A percentile compares a stretch with the other conserved stretches of the same genome.
Conservation (phyloP, 1,140 invertebrate species). For the Polypedilum vanderplanki region DNA sequence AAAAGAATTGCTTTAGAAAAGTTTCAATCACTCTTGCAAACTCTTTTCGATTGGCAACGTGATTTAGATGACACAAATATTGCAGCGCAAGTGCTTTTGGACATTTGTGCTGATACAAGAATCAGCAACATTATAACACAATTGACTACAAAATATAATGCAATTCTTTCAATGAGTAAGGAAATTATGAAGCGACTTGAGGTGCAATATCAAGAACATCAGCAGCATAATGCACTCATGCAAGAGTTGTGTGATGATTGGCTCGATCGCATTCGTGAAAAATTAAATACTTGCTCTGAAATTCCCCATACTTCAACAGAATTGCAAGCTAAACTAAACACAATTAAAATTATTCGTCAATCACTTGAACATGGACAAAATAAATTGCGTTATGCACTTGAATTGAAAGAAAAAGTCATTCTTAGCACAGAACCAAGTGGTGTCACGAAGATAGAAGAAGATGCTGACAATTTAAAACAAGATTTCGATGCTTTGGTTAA, state of each 20-base stretch:
- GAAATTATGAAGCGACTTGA: conserved; percentile 87
- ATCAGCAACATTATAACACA: conserved; percentile 91
- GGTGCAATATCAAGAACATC: conserved; percentile 86
- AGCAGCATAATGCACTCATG: conserved; percentile 79
- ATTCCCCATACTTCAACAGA: conserved; percentile 70
- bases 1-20: conserved; percentile 84
- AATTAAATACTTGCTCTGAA: conserved; percentile 66
- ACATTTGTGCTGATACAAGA: conserved; percentile 87
- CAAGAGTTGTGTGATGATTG: conserved; percentile 81
- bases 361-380: conserved; percentile 86
- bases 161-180: conserved; percentile 82
- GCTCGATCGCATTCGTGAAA: conserved; percentile 79
- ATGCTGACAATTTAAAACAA: conserved; percentile 76
- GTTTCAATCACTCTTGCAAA: conserved; percentile 84
- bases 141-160: conserved; percentile 89
- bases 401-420: conserved; percentile 85
- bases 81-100: conserved; percentile 78
- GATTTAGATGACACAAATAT: conserved; percentile 87
- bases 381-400: conserved; percentile 79
- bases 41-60: conserved; percentile 87
- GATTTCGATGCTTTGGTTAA: conserved; percentile 79
- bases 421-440: conserved; percentile 85
- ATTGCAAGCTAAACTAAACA: conserved; percentile 74
- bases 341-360: conserved; percentile 74
- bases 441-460: conserved; percentile 78